Base-by-base conservation (phyloP, 1,140 invertebrate genomes). In the Drosophila miranda region DNA sequence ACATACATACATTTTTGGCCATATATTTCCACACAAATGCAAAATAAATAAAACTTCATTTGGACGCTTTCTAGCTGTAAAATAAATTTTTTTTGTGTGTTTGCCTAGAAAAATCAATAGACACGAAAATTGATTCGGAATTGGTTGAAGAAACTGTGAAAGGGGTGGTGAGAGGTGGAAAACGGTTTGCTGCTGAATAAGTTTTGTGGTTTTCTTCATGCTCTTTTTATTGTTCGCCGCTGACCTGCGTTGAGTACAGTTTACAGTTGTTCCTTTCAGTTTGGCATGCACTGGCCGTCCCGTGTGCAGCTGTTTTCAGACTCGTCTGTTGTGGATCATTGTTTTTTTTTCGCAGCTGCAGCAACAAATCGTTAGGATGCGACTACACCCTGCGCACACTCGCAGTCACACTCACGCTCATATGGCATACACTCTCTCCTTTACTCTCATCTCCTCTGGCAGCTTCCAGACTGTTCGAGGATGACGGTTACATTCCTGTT, bases 91-190 rank as follows among this genome's bases (percentile, higher is more conserved):
- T 28, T 44, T 49, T 57, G 52, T 34, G 28, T 50, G 30, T 52
- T 49, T 48, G 48, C 16, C 34, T 63, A 46, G 81, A 84, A 84
- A 86, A 83, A 83, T 83, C 80, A 80, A 83, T 83, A 86, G 66
- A 48, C 53, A 56, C 42, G 43, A 34, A 48, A 48, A 53, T 28
- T 44, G 28, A 45, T 44, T 46, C 19, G 41, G 34, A 4, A 13
- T 38, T 13, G 34, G 11, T 38, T 38, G 34, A 38, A 38, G 34
- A 38, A 38, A 38, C 34, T 57, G 60, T 26, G 19, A 30, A 52
- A 11, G 16, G 34, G 48, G 8, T 1, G 26, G 21, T 3, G 42
- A 7, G 3, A 61, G 41, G 46, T 38, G 45, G 42, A 41, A 51
- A 42, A 41, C 30, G 48, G 42, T 0, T 1, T 34, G 7, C 5